A percentile compares a stretch with the other conserved stretches of the same genome.
phyloP scores from a whole-genome alignment of 1,140 invertebrate genomes.

The Watersipora subatra region DNA sequence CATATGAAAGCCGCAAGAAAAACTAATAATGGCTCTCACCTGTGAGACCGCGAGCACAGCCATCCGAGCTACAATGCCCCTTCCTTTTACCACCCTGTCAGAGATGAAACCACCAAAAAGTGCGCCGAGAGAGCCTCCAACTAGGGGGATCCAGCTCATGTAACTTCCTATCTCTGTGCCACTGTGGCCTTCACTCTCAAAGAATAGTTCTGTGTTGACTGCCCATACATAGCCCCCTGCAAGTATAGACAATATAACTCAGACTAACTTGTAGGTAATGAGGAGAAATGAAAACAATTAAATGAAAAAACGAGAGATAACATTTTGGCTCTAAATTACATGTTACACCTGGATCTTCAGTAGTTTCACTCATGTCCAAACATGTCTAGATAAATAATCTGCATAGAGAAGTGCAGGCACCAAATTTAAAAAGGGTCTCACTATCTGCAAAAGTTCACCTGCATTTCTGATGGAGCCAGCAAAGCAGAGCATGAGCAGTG shows the following conservation, averaged over 20 bases:
- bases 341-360: too few species aligned
- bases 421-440: too few species aligned
- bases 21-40: too few species aligned
- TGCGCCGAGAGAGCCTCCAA: conserved; percentile 70
- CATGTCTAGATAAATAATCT: too few species aligned
- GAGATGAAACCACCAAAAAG: conserved; percentile 73
- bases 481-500: conserved; percentile 63
- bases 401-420: too few species aligned
- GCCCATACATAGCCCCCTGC: conserved; percentile 41
- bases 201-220: conserved; percentile 42
- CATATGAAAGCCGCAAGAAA: not conserved
- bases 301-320: too few species aligned
- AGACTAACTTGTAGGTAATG: too few species aligned
- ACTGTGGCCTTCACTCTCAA: conserved; percentile 30
- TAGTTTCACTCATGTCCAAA: too few species aligned
- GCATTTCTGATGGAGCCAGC: conserved; percentile 80
- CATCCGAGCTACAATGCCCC: conserved; percentile 70
- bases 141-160: conserved; percentile 41
- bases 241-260: conserved; percentile 8
- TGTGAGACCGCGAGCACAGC: conserved; percentile 64
- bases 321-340: too few species aligned
- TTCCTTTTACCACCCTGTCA: conserved; percentile 71
- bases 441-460: too few species aligned
- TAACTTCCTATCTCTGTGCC: conserved; percentile 40
- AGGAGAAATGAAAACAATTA: too few species aligned